Base-by-base conservation (phyloP, 92 coral and sea anemone genomes). In the Bergia puertoricense region DNA sequence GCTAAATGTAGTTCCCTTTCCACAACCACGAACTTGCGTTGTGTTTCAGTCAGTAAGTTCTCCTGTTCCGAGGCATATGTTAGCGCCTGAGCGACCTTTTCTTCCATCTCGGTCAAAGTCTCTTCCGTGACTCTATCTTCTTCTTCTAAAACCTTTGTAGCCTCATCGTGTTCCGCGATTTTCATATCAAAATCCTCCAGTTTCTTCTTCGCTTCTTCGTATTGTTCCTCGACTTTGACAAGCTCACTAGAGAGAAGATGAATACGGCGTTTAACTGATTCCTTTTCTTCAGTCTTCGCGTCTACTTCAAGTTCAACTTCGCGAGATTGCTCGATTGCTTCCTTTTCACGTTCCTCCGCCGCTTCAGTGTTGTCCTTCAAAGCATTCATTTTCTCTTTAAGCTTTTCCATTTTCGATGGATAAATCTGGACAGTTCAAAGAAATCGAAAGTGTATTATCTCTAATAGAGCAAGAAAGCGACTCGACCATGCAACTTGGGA, bases 331-430 rank as follows among this genome's bases (percentile, higher is more conserved):
- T 87, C 89, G 62, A 59, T 87, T 23, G 93, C 90, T 30, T 75
- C 90, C 54, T 74, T 81, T 50, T 91, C 90, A 1, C 93, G 93
- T 40, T 91, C 85, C n/a, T 91, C 84, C 16, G 90, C 90, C 0
- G 44, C 85, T 51, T 91, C 93, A 4, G 83, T 81, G 39, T 62
- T 44, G 23, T 44, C 78, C 51, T 91, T 91, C 36, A 82, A 71
- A 23, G 81, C 72, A 45, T 20, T 40, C 15, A 91, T 62, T 13
- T 86, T 80, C 50, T 77, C 59, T 39, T 82, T 91, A 65, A 91
- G 88, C 37, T 11, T 18, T 38, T 91, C 77, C 93, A 91, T 91
- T 13, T 66, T 84, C n/a, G 43, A 45, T 10, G 40, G 59, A 45
- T 46, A 36, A 6, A 68, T 11, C 13, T 48, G 57, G 16, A 81